Evolutionary conservation across 1,140 invertebrate genomes (phyloP).

Genomic region (Dendroctonus ponderosae): DNA sequence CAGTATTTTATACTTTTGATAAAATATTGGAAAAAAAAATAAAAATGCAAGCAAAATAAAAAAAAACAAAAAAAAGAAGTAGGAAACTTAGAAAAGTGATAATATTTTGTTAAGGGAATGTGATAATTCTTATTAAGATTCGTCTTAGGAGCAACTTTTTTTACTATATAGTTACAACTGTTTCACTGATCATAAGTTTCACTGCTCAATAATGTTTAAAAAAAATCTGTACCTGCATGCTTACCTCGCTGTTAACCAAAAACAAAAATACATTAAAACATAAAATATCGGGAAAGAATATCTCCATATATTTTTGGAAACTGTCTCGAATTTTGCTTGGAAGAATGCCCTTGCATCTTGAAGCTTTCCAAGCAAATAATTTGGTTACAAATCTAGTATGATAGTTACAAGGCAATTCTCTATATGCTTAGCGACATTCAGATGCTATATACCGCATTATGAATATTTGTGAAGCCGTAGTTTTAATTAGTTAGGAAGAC

Average conservation of each 20-base stretch:
- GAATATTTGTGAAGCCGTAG: too few relatives aligned
- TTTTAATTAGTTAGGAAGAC: too few relatives aligned
- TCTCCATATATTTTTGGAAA: too few relatives aligned
- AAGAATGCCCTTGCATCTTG: too few relatives aligned
- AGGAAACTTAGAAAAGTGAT: constrained; percentile 27
- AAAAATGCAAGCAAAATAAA: constrained; percentile 39
- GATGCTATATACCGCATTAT: constrained; percentile 21
- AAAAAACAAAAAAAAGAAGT: constrained; percentile 35
- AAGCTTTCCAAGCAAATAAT: too few relatives aligned
- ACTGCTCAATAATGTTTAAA: too few relatives aligned
- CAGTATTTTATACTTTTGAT: constrained; percentile 54
- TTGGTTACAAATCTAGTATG: too few relatives aligned
- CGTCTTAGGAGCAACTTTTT: constrained; percentile 26
- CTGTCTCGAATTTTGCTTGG: too few relatives aligned
- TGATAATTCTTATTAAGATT: constrained; percentile 35
- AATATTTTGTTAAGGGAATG: constrained; percentile 32
- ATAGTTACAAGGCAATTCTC: constrained; percentile 52
- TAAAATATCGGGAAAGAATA: constrained; percentile 36
- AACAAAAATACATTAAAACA: constrained; percentile 22
- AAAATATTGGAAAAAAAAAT: constrained; percentile 40
- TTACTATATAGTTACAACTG: constrained; percentile 12
- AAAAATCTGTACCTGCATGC: constrained; percentile 42
- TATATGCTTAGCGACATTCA: constrained; percentile 47
- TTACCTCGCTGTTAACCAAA: constrained; percentile 47
- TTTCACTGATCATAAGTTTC: constrained; percentile 14